Conservation (phyloP, 1,140 invertebrate genomes). For the Tribolium madens region DNA sequence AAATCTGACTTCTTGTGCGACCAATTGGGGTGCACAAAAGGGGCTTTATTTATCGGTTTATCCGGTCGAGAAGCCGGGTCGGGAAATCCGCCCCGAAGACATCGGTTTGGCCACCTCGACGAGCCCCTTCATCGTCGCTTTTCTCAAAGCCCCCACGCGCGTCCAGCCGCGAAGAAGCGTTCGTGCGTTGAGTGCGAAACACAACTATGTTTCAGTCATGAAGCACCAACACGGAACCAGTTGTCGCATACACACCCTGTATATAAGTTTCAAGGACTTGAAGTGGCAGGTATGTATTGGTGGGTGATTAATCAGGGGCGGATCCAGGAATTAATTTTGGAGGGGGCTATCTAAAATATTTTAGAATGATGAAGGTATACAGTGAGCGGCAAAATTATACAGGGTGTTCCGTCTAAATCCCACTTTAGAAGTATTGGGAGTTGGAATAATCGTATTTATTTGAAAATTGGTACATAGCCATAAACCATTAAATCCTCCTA, state of each 20-base stretch:
- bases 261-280: conserved; percentile 91
- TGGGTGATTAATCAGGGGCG: too few relatives aligned
- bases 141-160: conserved; percentile 76
- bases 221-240: conserved; percentile 68
- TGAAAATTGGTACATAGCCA: too few relatives aligned
- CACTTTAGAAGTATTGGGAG: too few relatives aligned
- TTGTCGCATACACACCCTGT: conserved; percentile 90
- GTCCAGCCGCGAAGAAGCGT: conserved; percentile 67
- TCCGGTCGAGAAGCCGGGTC: conserved; percentile 76
- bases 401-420: too few relatives aligned
- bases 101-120: conserved; percentile 82
- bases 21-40: conserved; percentile 81
- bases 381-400: too few relatives aligned
- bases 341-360: too few relatives aligned
- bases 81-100: conserved; percentile 84
- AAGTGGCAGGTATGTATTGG: conserved; percentile 85
- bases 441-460: too few relatives aligned
- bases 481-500: too few relatives aligned
- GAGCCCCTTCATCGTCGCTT: conserved; percentile 91
- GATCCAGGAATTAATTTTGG: too few relatives aligned
- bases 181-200: conserved; percentile 68
- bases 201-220: conserved; percentile 65
- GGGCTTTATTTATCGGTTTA: conserved; percentile 90
- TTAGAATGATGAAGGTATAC: too few relatives aligned
- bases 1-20: conserved; percentile 81